Evolutionary conservation across 2,888 invertebrate species (phyloP).

Genomic region (Elysia crispata): DNA sequence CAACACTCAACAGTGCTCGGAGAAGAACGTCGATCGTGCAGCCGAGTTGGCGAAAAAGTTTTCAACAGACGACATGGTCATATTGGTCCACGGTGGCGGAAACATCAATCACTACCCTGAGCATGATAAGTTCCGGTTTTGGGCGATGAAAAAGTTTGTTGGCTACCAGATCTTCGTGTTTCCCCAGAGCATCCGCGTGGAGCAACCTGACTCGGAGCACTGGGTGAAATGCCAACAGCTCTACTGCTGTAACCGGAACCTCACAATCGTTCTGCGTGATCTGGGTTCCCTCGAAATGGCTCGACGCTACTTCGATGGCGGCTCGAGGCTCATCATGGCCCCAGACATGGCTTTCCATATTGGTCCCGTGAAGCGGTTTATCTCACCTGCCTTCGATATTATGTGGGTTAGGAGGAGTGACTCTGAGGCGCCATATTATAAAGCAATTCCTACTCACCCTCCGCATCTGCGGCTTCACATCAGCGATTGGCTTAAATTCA

Average conservation of each 20-base stretch:
- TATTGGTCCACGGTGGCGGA: constrained; percentile 55
- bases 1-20: constrained; percentile 29
- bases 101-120: constrained; percentile 49
- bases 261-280: constrained; percentile 50
- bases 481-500: constrained; percentile 44
- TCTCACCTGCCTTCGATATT: constrained; percentile 52
- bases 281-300: constrained; percentile 38
- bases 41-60: constrained; percentile 2
- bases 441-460: constrained; percentile 30
- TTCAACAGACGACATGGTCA: constrained; percentile 40
- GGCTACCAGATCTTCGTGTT: constrained; percentile 41
- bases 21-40: constrained; percentile 33
- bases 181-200: constrained; percentile 45
- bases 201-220: not conserved
- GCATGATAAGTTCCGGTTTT: constrained; percentile 22
- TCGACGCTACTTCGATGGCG: constrained; percentile 36
- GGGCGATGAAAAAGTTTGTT: constrained; percentile 39
- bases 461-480: constrained; percentile 40
- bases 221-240: not conserved
- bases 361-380: constrained; percentile 41
- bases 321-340: constrained; percentile 44
- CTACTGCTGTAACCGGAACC: constrained; percentile 41
- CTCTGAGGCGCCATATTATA: constrained; percentile 43
- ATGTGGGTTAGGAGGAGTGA: constrained; percentile 52
- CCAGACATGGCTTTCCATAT: constrained; percentile 55